Evolutionary conservation across 2,888 invertebrate species (phyloP).

Genomic region (Cyclophora albipunctata): DNA sequence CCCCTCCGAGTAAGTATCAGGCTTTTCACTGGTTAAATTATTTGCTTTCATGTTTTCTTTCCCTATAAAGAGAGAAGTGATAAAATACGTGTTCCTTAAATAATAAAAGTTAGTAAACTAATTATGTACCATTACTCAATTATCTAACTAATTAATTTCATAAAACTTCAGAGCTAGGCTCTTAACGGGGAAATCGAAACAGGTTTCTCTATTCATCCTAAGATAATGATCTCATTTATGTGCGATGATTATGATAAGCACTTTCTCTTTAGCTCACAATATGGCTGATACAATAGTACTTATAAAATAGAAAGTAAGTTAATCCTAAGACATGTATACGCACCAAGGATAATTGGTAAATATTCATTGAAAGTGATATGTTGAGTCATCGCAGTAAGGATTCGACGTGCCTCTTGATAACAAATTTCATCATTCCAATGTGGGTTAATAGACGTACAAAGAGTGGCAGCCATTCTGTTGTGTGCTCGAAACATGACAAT

Average conservation of each 20-base stretch:
- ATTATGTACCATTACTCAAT: too few relatives aligned
- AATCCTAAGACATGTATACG: not conserved
- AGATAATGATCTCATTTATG: too few relatives aligned
- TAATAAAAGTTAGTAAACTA: too few relatives aligned
- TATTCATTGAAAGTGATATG: conserved; percentile 57
- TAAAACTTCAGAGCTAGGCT: too few relatives aligned
- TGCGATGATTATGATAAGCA: too few relatives aligned
- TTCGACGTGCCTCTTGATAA: conserved; percentile 51
- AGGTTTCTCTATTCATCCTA: too few relatives aligned
- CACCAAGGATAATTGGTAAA: conserved; percentile 29
- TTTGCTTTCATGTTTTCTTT: not conserved
- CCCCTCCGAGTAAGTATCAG: not conserved
- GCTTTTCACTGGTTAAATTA: not conserved
- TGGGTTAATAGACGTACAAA: conserved; percentile 41
- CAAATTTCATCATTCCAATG: conserved; percentile 56
- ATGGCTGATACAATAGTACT: too few relatives aligned
- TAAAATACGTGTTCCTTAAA: too few relatives aligned
- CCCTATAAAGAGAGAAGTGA: not conserved
- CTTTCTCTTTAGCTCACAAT: too few relatives aligned
- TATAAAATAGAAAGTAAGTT: too few relatives aligned
- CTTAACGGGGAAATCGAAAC: too few relatives aligned
- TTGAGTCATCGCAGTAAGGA: conserved; percentile 53
- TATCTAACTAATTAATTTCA: too few relatives aligned
- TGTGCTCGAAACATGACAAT: conserved; percentile 26
- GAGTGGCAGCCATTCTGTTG: conserved; percentile 9